Evolutionary conservation across 2,888 invertebrate genomes (phyloP).

Genomic region (Amorpha juglandis): DNA sequence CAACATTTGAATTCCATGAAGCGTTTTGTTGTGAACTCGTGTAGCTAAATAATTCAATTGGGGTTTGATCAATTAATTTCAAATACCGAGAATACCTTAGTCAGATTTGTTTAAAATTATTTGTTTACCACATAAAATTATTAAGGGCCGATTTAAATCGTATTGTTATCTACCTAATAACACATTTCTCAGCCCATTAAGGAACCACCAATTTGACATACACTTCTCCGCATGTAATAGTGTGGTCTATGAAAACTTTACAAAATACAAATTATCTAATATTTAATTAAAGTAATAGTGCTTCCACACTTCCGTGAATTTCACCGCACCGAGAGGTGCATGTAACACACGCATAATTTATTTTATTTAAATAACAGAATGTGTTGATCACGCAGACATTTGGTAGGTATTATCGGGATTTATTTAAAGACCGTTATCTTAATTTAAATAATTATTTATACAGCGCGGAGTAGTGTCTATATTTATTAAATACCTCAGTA

Average conservation of each 20-base stretch:
- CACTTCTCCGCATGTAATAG: too few species aligned
- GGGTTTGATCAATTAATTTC: background rate
- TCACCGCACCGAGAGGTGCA: too few species aligned
- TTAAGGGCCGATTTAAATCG: too few species aligned
- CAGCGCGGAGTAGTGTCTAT: background rate
- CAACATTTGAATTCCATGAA: conserved; percentile 4
- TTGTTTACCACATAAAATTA: background rate
- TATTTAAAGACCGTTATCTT: conserved; percentile 6
- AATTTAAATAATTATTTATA: conserved; percentile 16
- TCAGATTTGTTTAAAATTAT: background rate
- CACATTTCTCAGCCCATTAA: too few species aligned
- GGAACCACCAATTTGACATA: too few species aligned
- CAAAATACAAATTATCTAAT: too few species aligned
- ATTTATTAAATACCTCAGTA: background rate
- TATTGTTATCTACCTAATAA: too few species aligned
- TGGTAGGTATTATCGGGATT: background rate
- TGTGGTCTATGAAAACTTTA: too few species aligned
- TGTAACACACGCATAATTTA: too few species aligned
- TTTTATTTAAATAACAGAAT: background rate
- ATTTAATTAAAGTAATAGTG: too few species aligned
- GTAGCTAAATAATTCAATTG: background rate
- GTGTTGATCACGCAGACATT: background rate
- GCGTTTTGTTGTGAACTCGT: background rate
- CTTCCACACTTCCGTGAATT: too few species aligned
- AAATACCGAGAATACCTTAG: background rate